Evolutionary conservation across 1,140 invertebrate species (phyloP).

Genomic region (Meteorus sp.): DNA sequence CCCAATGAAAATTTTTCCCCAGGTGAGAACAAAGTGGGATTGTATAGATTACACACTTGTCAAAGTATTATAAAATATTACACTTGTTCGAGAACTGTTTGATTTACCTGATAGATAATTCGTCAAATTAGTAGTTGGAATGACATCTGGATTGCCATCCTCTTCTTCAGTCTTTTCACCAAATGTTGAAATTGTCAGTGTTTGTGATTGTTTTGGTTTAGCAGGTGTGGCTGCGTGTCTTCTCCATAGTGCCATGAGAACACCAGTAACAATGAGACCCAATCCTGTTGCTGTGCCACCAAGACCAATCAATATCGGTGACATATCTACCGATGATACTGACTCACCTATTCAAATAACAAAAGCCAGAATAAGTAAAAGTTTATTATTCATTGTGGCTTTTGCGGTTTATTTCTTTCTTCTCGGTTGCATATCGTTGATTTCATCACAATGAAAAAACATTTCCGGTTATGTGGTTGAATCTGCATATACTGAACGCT

Average conservation of each 20-base stretch:
- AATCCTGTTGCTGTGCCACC: constrained; percentile 74
- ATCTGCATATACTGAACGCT: not conserved
- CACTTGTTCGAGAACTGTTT: no score
- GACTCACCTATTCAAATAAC: constrained; percentile 41
- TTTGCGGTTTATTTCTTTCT: not conserved
- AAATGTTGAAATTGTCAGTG: constrained; percentile 52
- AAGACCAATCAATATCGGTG: constrained; percentile 72
- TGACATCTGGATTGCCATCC: constrained; percentile 57
- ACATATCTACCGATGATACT: constrained; percentile 54
- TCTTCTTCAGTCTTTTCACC: constrained; percentile 53
- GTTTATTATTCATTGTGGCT: not conserved
- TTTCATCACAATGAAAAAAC: no score
- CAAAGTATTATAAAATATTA: not conserved
- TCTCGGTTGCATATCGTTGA: no score
- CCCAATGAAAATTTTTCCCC: no score
- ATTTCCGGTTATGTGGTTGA: constrained; percentile 19
- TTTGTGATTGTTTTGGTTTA: constrained; percentile 58
- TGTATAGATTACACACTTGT: no score
- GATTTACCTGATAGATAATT: constrained; percentile 49
- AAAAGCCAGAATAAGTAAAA: not conserved
- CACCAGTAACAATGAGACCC: constrained; percentile 73
- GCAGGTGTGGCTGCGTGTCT: constrained; percentile 63
- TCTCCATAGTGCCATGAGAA: constrained; percentile 72
- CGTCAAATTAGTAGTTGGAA: constrained; percentile 52
- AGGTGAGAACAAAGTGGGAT: no score